These are phyloP conservation scores for Tenthredo notha DNA, from an alignment of 2,888 invertebrate genomes.

Conservation along the genomic window DNA sequence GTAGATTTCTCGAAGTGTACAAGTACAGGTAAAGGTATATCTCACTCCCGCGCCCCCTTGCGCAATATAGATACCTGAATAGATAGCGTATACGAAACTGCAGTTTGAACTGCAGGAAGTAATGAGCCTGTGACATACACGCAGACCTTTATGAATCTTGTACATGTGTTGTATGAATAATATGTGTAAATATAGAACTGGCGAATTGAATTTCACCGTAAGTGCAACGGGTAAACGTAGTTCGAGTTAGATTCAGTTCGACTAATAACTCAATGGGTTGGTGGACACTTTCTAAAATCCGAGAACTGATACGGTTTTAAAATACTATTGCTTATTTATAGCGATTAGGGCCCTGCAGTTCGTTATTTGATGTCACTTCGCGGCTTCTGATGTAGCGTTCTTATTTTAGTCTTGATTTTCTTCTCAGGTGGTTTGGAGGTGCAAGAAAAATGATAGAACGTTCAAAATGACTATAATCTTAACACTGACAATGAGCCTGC, in stretches of 20 bases:
- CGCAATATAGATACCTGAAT: slow-evolving; percentile 33
- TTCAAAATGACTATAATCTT: slow-evolving; percentile 15
- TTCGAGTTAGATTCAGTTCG: slow-evolving; percentile 7
- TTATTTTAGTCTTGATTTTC: background rate
- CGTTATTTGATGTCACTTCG: slow-evolving; percentile 1
- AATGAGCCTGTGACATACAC: slow-evolving; percentile 29
- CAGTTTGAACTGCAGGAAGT: slow-evolving; percentile 17
- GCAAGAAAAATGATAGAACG: background rate
- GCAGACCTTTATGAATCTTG: background rate
- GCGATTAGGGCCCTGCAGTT: slow-evolving; percentile 5
- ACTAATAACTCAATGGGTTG: slow-evolving; percentile 39
- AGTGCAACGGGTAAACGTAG: slow-evolving; percentile 14
- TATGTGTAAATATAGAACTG: background rate
- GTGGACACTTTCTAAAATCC: slow-evolving; percentile 39
- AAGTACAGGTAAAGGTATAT: background rate
- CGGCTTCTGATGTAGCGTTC: background rate
- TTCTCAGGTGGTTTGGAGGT: background rate
- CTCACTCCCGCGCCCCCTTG: slow-evolving; percentile 13
- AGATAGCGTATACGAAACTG: slow-evolving; percentile 23
- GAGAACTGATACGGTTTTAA: slow-evolving; percentile 13
- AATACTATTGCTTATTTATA: background rate
- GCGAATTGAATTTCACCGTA: slow-evolving; percentile 28
- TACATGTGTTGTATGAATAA: slow-evolving; percentile 55
- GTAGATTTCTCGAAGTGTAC: background rate
- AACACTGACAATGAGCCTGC: background rate